Base-by-base conservation (phyloP, 2,113 vertebrate species). In the Condylura cristata region DNA sequence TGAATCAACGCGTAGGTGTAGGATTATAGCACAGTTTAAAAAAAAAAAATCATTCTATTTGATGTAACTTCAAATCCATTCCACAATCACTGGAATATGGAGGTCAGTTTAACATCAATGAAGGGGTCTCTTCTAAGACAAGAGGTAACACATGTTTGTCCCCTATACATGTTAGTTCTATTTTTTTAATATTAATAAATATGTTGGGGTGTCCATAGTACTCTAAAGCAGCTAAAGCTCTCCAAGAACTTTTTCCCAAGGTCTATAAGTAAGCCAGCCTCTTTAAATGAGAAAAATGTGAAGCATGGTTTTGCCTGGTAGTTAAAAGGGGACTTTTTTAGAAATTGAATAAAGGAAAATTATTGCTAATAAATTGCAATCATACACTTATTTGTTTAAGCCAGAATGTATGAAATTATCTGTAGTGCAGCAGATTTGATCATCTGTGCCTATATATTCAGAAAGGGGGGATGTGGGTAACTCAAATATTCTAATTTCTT, bases 161-260 rank as follows among this genome's bases (percentile, higher is more conserved):
- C 8, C 16, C 78, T 70, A n/a, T 39, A 82, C 22, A 30, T 37
- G 60, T n/a, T 14, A 6, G n/a, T 79, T 79, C 85, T 70, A 56
- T 70, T 48, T 63, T 70, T 56, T 46, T 74, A 82, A 95, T 79
- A 91, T 16, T 53, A 83, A 70, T 58, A 91, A 88, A 79, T 56
- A 75, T 30, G 22, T 63, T 32, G 26, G 75, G 12, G 37, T 75
- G 61, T 5, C n/a, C 32, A 37, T 70, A 84, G 84, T 48, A 85
- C 74, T 87, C 12, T 76, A 82, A 83, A 74, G 46, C 28, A 81
- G 26, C 30, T 17, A 78, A 82, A 22, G 12, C 34, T 41, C 70
- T 66, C 37, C 26, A 74, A 48, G 16, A 24, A 48, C 32, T 44
- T 79, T 81, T 56, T 48, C 0, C 56, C 65, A 28, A 46, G 46